Conservation (phyloP, 2,113 vertebrate genomes). For the Melanostigma gelatinosum region DNA sequence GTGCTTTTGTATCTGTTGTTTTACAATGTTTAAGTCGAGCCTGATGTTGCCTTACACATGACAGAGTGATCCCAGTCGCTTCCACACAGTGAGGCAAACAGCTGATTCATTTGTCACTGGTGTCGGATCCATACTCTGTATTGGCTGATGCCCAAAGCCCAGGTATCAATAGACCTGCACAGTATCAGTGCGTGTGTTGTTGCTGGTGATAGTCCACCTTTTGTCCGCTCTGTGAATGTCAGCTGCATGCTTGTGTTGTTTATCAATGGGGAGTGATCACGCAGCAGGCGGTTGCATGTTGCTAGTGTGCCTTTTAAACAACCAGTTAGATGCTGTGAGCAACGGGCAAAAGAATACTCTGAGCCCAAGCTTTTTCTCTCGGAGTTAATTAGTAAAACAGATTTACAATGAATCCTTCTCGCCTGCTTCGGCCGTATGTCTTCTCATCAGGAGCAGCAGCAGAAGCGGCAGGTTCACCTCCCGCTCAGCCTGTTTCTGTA, state of each 20-base stretch:
- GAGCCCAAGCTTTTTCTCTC: neutral
- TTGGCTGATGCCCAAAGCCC: neutral
- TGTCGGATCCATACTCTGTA: neutral
- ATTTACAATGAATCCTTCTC: neutral
- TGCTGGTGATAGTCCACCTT: conserved; percentile 9
- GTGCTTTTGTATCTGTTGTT: neutral
- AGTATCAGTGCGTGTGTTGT: conserved; percentile 14
- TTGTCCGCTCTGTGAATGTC: conserved; percentile 11
- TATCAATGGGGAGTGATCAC: conserved; percentile 39
- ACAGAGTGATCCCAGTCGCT: neutral
- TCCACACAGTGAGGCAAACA: neutral
- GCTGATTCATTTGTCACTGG: neutral
- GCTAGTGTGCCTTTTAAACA: conserved; percentile 26
- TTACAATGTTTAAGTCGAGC: neutral
- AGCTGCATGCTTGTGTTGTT: conserved; percentile 53
- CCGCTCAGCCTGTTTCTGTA: conserved; percentile 36
- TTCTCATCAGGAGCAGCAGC: conserved; percentile 79
- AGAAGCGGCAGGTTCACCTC: conserved; percentile 76
- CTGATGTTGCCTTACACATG: neutral
- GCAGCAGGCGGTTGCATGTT: conserved; percentile 51
- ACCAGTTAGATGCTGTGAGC: neutral
- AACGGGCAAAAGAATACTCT: neutral
- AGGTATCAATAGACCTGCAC: neutral
- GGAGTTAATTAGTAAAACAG: fast-evolving
- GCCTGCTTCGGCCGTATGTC: conserved; percentile 15